Evolutionary conservation across 2,797 vertebrate genomes (phyloP).

Genomic region (Etheostoma nigrum): DNA sequence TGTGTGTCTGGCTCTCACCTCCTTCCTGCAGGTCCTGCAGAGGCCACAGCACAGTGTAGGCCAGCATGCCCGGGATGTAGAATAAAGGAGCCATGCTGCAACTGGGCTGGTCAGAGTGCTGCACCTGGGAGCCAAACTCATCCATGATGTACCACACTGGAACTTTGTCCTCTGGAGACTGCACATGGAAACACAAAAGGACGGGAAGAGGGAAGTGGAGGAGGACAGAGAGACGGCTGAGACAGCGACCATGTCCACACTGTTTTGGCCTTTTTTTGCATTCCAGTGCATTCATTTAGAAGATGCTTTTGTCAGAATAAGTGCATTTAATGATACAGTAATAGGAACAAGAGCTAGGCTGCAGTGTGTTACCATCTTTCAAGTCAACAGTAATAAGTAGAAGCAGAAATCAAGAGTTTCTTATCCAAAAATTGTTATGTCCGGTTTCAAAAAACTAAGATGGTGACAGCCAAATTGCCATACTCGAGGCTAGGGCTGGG

Average conservation of each 20-base stretch:
- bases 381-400: too few relatives aligned
- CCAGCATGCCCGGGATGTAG: constrained; percentile 85
- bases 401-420: too few relatives aligned
- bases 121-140: constrained; percentile 94
- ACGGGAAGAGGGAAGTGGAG: not conserved
- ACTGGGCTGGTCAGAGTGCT: constrained; percentile 90
- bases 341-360: not conserved
- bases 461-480: too few relatives aligned
- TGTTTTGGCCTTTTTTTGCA: not conserved
- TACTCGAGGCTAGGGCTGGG: too few relatives aligned
- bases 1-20: constrained; percentile 73
- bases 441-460: too few relatives aligned
- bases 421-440: too few relatives aligned
- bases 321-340: not conserved
- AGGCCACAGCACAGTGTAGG: constrained; percentile 95
- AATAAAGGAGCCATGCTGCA: constrained; percentile 91
- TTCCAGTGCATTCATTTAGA: not conserved
- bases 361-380: too few relatives aligned
- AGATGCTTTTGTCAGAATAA: not conserved
- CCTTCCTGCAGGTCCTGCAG: constrained; percentile 89
- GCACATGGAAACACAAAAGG: not conserved
- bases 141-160: constrained; percentile 99
- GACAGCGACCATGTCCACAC: too few relatives aligned
- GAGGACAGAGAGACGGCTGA: not conserved
- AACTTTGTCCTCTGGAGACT: constrained; percentile 94